Base-by-base conservation (phyloP, 2,888 invertebrate genomes). In the Lamellibrachia satsuma region DNA sequence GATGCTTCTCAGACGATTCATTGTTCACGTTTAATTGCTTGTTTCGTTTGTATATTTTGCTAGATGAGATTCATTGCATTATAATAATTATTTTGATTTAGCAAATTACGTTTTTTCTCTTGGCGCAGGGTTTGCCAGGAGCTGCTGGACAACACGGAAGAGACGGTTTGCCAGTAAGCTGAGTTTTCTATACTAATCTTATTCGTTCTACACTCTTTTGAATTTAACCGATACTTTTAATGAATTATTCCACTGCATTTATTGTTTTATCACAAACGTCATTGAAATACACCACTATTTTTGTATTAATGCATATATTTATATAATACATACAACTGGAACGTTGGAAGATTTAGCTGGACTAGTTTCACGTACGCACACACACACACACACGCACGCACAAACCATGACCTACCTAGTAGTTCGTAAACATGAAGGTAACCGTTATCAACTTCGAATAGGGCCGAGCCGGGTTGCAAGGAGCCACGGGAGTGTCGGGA, bases 111-210 rank as follows among this genome's bases (percentile, higher is more conserved):
- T 6, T 15, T 2, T 75, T 75, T n/a, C 3, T 3, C 22, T 75
- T 75, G 75, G 15, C 75, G 22, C 75, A 75, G 75, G 75, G 75
- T 4, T 22, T 75, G 75, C 75, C 75, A 6, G 75, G 75, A 15
- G 15, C 75, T 75, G 75, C 3, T 6, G 75, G 75, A 22, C 75
- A 22, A 22, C 75, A 75, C 22, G 75, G 75, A 75, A 75, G 75
- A 75, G 75, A 75, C 75, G 75, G 75, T n/a, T 75, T 75, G 75
- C 75, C 75, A 75, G 75, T 75, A 75, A 75, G 75, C 3, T n/a
- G 39, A 39, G 8, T 55, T 22, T 75, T 75, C 22, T 11, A 22
- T 75, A 9, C 55, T 55, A 1, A 75, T 22, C 22, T 22, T n/a
- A 1, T 75, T 75, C n/a, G 75, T 75, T 15, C 22, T 22, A 75